These are phyloP conservation scores for Actinernus sp. DNA, from an alignment of 92 coral and sea anemone species.

Conservation along the genomic window DNA sequence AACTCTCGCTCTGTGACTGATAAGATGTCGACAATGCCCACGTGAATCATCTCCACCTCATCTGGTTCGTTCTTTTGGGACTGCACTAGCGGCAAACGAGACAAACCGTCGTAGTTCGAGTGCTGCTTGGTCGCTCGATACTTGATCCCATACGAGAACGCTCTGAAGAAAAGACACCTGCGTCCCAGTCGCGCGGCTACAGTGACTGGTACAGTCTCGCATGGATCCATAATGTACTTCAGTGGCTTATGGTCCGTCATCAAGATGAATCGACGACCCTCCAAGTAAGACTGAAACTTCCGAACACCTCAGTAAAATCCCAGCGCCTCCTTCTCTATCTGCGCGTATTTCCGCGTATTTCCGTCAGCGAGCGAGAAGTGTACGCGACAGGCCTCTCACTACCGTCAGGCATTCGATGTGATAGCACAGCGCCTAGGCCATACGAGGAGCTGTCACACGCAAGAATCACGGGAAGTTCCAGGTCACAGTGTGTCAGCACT, in stretches of 20 bases:
- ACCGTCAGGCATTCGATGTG: too few species aligned
- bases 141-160: slow-evolving; percentile 22
- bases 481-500: not conserved
- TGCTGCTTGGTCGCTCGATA: slow-evolving; percentile 37
- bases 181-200: slow-evolving; percentile 46
- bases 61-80: slow-evolving; percentile 6
- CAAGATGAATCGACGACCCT: slow-evolving; percentile 23
- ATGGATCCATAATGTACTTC: slow-evolving; percentile 42
- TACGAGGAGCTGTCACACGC: too few species aligned
- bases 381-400: not conserved
- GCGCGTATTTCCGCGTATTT: slow-evolving; percentile 23
- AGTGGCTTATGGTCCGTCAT: slow-evolving; percentile 33
- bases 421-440: too few species aligned
- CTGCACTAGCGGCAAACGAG: slow-evolving; percentile 9
- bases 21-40: slow-evolving; percentile 25
- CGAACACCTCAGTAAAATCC: slow-evolving; percentile 44
- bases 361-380: not conserved
- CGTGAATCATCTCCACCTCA: slow-evolving; percentile 11
- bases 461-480: not conserved
- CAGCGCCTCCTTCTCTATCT: slow-evolving; percentile 59
- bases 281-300: slow-evolving; percentile 52
- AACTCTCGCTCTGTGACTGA: slow-evolving; percentile 51
- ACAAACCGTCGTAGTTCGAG: slow-evolving; percentile 57
- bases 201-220: slow-evolving; percentile 43
- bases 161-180: slow-evolving; percentile 52